Evolutionary conservation across 2,797 vertebrate genomes (phyloP), one percentile per base, ranked within the genome.

Genomic region (Lerista edwardsae): DNA sequence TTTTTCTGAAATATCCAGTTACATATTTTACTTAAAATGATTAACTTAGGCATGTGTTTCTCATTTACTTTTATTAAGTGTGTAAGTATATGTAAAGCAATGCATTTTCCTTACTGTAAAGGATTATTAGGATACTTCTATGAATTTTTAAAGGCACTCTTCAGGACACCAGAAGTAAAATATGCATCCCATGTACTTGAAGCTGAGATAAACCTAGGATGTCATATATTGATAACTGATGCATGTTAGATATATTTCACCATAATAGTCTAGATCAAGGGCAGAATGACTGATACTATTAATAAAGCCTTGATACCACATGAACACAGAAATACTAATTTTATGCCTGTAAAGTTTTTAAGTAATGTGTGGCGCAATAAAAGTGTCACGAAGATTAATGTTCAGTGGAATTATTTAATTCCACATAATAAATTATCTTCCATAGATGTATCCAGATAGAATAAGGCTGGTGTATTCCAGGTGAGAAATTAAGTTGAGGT

Each of bases 331-430:
- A 92, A 84, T 93, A 93, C 91, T 93, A 93, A 94, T 95, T 95
- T 93, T 94, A 95, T 92, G 73, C 68, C 88, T 88, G 90, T 94
- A 95, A 95, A 95, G 91, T 95, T 95, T 94, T 94, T 92, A 93
- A 95, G 91, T 94, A 93, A 94, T 92, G 90, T 89, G 86, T 88
- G 86, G 86, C 31, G 84, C 91, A 95, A 92, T 95, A 94, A 95
- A 95, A 95, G 73, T 90, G 94, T 94, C 95, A 91, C 8, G 6
- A 88, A 94, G 94, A 95, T 95, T 90, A 94, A 94, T 93, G 89
- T 67, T 91, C 77, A 36, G 6, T 89, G 83, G 86, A 95, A 94
- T 95, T 93, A 93, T 95, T 91, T 93, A 92, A 93, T 89, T 85
- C 86, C 57, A 76, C 89, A 87, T 91, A 92, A 93, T 88, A 92